A percentile compares a stretch with the other conserved stretches of the same genome.
These are phyloP conservation scores for Trachelus iudaicus DNA, from an alignment of 2,888 invertebrate genomes.

Conservation along the genomic window DNA sequence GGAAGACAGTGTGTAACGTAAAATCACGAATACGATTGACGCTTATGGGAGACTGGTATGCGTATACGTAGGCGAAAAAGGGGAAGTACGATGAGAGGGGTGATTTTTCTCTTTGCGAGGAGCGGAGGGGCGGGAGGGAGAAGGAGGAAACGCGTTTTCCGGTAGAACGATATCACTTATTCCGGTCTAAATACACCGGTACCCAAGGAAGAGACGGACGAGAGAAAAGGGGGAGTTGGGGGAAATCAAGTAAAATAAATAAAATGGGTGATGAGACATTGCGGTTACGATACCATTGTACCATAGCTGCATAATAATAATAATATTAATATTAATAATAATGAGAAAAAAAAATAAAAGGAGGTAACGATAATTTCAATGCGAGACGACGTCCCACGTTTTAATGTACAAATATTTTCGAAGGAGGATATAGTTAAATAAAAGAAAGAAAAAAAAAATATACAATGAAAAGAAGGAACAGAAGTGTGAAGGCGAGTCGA, in stretches of 20 bases:
- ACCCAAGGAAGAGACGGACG: background rate
- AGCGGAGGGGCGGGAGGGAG: background rate
- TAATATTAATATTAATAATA: background rate
- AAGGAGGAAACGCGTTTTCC: background rate
- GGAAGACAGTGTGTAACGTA: background rate
- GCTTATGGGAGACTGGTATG: background rate
- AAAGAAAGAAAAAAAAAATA: constrained; percentile 24
- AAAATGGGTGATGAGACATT: constrained; percentile 54
- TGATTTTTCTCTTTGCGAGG: background rate
- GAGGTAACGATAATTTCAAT: constrained; percentile 54
- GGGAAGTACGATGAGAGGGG: background rate
- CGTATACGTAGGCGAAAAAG: background rate
- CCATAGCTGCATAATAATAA: constrained; percentile 58
- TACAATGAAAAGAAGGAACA: background rate
- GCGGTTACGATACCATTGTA: constrained; percentile 62
- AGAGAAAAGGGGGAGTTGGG: background rate
- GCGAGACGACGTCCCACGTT: constrained; percentile 56
- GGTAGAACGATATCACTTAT: background rate
- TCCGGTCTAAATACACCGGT: background rate
- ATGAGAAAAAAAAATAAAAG: constrained; percentile 33
- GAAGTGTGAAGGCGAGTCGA: background rate
- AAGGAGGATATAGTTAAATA: constrained; percentile 57
- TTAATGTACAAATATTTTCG: constrained; percentile 63
- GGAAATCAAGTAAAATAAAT: background rate
- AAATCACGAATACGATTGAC: background rate